Percentiles rank a stretch among this genome's conserved stretches.
Conservation (phyloP, 2,113 vertebrate genomes). For the Rattus norvegicus region DNA sequence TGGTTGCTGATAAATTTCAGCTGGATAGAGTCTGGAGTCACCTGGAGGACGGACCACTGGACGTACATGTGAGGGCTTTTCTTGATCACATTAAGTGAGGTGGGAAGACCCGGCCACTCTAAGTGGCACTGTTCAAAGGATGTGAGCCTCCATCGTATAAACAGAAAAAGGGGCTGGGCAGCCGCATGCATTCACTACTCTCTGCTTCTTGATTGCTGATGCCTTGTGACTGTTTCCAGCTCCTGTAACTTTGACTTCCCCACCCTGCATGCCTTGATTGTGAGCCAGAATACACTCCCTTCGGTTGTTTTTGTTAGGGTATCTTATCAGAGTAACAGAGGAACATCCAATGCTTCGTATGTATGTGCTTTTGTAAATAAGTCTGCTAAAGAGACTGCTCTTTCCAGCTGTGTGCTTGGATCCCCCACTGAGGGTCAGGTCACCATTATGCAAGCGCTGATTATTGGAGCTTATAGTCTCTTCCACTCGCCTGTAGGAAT, state of each 20-base stretch:
- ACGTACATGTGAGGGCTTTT: not conserved
- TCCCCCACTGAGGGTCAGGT: too few relatives aligned
- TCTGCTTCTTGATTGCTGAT: not conserved
- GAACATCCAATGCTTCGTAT: not conserved
- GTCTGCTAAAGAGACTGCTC: not conserved
- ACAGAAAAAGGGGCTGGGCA: not conserved
- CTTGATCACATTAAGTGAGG: not conserved
- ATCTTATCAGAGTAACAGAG: not conserved
- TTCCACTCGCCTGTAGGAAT: not conserved
- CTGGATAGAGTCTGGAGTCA: not conserved
- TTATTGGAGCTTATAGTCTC: not conserved
- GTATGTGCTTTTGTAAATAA: too few relatives aligned
- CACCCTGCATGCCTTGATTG: not conserved
- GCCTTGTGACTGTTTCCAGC: not conserved
- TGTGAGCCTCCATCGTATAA: not conserved
- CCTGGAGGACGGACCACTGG: not conserved
- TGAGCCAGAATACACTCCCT: not conserved
- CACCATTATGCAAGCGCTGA: not conserved
- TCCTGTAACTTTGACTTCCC: not conserved
- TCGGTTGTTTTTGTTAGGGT: not conserved
- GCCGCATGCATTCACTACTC: not conserved
- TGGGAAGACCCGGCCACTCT: not conserved
- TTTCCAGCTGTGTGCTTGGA: too few relatives aligned
- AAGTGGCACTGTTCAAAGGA: not conserved
- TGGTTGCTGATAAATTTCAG: not conserved